Conservation (phyloP, 2,113 vertebrate genomes). For the Mobula hypostoma region DNA sequence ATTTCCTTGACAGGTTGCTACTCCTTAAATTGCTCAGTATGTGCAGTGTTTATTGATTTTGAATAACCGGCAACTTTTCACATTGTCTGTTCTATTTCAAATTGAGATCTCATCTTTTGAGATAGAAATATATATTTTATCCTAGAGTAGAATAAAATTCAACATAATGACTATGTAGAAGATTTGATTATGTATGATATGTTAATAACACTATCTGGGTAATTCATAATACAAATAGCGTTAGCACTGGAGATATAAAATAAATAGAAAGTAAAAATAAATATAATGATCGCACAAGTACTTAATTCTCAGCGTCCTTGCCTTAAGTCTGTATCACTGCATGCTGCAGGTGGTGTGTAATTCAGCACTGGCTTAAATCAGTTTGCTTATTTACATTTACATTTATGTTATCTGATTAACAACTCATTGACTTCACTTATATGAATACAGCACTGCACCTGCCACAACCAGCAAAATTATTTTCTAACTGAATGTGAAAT, state of each 20-base stretch:
- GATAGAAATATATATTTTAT: slow-evolving; percentile 1
- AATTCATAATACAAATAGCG: background rate
- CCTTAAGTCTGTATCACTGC: background rate
- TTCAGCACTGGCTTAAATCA: slow-evolving; percentile 10
- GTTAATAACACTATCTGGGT: background rate
- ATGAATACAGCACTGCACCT: background rate
- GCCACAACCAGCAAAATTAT: background rate
- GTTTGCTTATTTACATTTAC: background rate
- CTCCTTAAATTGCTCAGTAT: background rate
- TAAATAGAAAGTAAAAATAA: background rate
- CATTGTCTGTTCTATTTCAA: background rate
- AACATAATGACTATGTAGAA: background rate
- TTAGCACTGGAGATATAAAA: background rate
- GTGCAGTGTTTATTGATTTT: background rate
- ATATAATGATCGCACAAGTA: background rate
- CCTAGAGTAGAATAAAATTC: background rate
- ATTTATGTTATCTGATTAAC: background rate
- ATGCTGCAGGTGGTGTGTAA: background rate
- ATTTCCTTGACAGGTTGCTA: background rate
- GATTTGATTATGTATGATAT: background rate
- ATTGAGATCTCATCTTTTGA: slow-evolving; percentile 5
- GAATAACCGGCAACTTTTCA: background rate
- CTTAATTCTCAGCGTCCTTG: background rate
- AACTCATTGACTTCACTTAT: background rate
- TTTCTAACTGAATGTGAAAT: background rate